phyloP scores from a whole-genome alignment of 2,797 vertebrate genomes.

The Pangasius krempfi region DNA sequence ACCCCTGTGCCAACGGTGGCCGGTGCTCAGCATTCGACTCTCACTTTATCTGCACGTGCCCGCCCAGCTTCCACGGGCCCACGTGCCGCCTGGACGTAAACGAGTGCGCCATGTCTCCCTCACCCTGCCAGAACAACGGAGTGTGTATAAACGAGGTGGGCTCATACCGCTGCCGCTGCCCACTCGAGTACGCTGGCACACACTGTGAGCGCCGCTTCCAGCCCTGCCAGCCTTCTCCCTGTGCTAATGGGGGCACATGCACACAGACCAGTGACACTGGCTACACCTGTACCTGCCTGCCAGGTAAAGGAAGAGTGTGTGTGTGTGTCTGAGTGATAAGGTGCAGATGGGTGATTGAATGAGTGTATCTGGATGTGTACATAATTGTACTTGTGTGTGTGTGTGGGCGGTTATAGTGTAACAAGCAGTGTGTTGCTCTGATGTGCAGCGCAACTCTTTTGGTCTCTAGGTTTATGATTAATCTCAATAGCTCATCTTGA shows the following conservation, averaged over 20 bases:
- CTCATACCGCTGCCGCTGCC: constrained; percentile 87
- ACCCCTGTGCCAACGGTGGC: constrained; percentile 92
- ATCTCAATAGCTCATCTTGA: constrained; percentile 37
- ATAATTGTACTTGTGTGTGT: background rate
- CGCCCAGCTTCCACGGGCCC: constrained; percentile 83
- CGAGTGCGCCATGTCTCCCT: constrained; percentile 80
- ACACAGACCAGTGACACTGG: constrained; percentile 87
- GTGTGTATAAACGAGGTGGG: constrained; percentile 89
- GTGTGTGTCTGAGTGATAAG: background rate
- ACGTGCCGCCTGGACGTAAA: constrained; percentile 93
- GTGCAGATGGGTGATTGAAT: background rate
- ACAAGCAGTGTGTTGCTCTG: constrained; percentile 10
- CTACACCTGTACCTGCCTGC: constrained; percentile 89
- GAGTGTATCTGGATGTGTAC: background rate
- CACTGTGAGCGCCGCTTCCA: constrained; percentile 88
- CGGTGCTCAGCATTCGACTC: constrained; percentile 89
- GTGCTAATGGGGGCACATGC: constrained; percentile 94
- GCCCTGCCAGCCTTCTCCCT: constrained; percentile 94
- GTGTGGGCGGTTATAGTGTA: constrained; percentile 28
- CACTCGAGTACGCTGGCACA: constrained; percentile 79
- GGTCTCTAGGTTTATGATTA: constrained; percentile 49
- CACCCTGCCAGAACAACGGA: constrained; percentile 83
- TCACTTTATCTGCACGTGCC: constrained; percentile 86
- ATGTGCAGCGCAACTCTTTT: constrained; percentile 13
- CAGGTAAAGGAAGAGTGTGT: constrained; percentile 74